phyloP scores from a whole-genome alignment of 2,888 invertebrate species.

The Drosophila pullipes region DNA sequence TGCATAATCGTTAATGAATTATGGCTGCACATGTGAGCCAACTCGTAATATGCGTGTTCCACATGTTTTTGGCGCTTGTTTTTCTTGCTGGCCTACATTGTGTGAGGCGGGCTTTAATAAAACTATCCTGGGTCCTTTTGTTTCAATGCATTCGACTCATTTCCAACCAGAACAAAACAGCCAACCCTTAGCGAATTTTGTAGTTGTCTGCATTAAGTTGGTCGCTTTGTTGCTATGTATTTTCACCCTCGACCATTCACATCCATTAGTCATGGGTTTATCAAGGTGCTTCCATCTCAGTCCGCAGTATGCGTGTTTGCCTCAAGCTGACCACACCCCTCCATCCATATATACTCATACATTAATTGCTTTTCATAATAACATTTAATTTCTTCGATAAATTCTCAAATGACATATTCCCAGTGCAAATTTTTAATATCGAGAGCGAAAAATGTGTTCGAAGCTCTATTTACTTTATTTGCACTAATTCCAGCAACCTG shows the following conservation, averaged over 20 bases:
- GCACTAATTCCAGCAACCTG: background rate
- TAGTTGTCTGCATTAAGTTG: conserved; percentile 60
- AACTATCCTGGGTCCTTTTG: conserved; percentile 67
- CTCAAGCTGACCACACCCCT: conserved; percentile 54
- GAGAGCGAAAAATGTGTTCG: conserved; percentile 11
- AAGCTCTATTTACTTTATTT: conserved; percentile 32
- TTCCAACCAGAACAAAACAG: conserved; percentile 35
- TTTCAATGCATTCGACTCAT: conserved; percentile 67
- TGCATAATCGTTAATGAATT: conserved; percentile 80
- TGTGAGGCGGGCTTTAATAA: conserved; percentile 55
- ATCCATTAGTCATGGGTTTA: conserved; percentile 75
- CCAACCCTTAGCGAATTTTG: conserved; percentile 34
- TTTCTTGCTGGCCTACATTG: conserved; percentile 48
- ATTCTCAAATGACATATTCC: conserved; percentile 38
- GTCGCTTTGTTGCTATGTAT: conserved; percentile 48
- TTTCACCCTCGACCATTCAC: conserved; percentile 54
- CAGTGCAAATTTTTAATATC: conserved; percentile 35
- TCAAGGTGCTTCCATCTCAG: conserved; percentile 71
- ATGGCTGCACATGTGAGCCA: conserved; percentile 52
- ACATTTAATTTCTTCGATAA: conserved; percentile 41
- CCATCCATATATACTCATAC: background rate
- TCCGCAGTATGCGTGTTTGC: conserved; percentile 38
- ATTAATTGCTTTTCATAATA: conserved; percentile 54
- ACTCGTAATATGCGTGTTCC: conserved; percentile 62
- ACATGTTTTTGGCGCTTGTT: conserved; percentile 61